phyloP scores from a whole-genome alignment of 1,140 invertebrate genomes.

The Manduca sexta region DNA sequence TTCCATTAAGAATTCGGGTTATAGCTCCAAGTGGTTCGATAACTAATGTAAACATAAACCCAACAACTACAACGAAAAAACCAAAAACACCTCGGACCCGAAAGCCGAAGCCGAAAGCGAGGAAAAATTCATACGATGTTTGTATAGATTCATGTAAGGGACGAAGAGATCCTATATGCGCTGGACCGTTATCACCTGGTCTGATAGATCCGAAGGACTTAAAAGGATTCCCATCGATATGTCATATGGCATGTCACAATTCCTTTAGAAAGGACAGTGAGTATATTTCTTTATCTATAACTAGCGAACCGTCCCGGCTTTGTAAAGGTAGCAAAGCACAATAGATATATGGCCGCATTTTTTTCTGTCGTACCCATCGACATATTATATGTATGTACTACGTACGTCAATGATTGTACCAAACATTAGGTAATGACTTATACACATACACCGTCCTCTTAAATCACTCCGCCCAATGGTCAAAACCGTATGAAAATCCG shows the following conservation, averaged over 20 bases:
- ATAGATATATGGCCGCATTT: too few relatives aligned
- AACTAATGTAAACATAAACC: constrained; percentile 43
- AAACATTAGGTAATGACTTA: too few relatives aligned
- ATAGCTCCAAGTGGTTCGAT: constrained; percentile 38
- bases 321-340: too few relatives aligned
- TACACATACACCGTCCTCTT: too few relatives aligned
- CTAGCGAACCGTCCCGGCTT: too few relatives aligned
- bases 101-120: constrained; percentile 24
- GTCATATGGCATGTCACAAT: constrained; percentile 62
- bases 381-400: too few relatives aligned
- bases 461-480: too few relatives aligned
- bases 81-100: constrained; percentile 30
- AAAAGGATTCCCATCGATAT: constrained; percentile 58
- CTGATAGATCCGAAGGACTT: constrained; percentile 44
- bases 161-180: constrained; percentile 47
- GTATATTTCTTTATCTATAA: too few relatives aligned
- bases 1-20: constrained; percentile 42
- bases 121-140: constrained; percentile 43
- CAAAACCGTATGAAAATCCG: too few relatives aligned
- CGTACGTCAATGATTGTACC: too few relatives aligned
- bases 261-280: constrained; percentile 56
- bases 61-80: constrained; percentile 28
- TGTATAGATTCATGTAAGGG: constrained; percentile 49
- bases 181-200: constrained; percentile 28
- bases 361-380: too few relatives aligned